These are phyloP conservation scores for Ashinkailepas kermadecensis DNA, from an alignment of 2,888 invertebrate species.

Conservation along the genomic window DNA sequence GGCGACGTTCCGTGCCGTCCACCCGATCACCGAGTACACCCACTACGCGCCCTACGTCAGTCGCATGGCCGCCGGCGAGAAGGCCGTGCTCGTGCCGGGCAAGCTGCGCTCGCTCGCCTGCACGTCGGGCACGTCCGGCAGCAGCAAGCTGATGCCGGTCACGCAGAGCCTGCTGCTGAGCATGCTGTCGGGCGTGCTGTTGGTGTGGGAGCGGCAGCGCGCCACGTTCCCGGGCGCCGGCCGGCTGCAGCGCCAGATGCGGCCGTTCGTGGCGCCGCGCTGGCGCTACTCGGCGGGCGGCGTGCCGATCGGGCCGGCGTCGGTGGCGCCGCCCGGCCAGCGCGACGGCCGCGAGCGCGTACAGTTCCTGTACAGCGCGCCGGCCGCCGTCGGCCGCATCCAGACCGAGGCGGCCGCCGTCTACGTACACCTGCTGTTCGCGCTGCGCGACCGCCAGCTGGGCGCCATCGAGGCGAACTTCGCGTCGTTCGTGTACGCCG, in stretches of 20 bases:
- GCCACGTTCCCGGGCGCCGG: neutral
- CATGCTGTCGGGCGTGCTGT: neutral
- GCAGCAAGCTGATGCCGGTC: conserved; percentile 20
- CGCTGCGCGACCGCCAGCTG: conserved; percentile 38
- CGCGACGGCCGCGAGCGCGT: neutral
- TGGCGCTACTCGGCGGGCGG: neutral
- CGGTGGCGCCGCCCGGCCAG: conserved; percentile 1
- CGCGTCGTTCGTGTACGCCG: conserved; percentile 39
- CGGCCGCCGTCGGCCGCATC: conserved; percentile 38
- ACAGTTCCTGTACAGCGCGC: conserved; percentile 38
- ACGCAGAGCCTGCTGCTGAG: neutral
- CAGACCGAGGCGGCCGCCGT: conserved; percentile 39
- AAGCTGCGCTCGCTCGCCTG: conserved; percentile 1
- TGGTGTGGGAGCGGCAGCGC: neutral
- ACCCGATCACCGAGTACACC: conserved; percentile 18
- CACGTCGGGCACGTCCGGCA: conserved; percentile 24
- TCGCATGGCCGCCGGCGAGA: neutral
- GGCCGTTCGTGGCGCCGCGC: neutral
- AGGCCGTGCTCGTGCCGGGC: neutral
- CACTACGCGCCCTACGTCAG: neutral
- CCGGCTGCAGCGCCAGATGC: conserved; percentile 11
- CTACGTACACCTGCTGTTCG: conserved; percentile 41
- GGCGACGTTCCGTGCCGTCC: neutral
- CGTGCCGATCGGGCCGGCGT: neutral
- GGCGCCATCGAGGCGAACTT: conserved; percentile 41